These are phyloP conservation scores for Hypomecis atomaria DNA, from an alignment of 2,888 invertebrate genomes.

Conservation along the genomic window DNA sequence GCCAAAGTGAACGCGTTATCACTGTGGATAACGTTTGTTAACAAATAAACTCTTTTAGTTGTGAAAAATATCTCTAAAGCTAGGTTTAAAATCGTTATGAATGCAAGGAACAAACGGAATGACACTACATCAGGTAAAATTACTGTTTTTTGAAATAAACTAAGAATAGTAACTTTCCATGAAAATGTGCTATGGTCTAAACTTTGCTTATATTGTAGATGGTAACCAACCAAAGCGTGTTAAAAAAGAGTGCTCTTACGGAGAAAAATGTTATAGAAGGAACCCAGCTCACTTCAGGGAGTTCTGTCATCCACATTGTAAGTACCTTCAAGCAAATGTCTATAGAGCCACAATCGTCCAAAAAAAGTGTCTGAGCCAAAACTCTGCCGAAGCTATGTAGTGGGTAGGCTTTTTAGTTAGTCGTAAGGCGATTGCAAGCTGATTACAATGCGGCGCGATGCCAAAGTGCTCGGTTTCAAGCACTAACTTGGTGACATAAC, in stretches of 20 bases:
- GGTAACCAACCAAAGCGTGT: conserved; percentile 58
- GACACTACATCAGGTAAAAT: conserved; percentile 52
- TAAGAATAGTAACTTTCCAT: not conserved
- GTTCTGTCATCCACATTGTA: conserved; percentile 92
- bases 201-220: conserved; percentile 54
- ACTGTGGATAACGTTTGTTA: too few species aligned
- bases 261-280: conserved; percentile 91
- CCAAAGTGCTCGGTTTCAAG: too few species aligned
- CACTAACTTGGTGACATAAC: too few species aligned
- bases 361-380: too few species aligned
- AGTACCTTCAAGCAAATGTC: conserved; percentile 56
- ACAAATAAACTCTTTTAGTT: too few species aligned
- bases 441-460: too few species aligned
- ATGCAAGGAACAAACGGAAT: conserved; percentile 54
- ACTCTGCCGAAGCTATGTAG: too few species aligned
- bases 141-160: not conserved
- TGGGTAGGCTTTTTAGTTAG: too few species aligned
- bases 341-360: not conserved
- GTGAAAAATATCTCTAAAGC: not conserved
- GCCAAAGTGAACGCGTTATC: too few species aligned
- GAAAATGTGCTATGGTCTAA: not conserved
- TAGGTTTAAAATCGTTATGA: conserved; percentile 45
- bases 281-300: conserved; percentile 94
- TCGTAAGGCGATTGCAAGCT: too few species aligned
- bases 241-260: conserved; percentile 88